Base-by-base conservation (phyloP, 2,113 vertebrate genomes). In the Garra rufa region DNA sequence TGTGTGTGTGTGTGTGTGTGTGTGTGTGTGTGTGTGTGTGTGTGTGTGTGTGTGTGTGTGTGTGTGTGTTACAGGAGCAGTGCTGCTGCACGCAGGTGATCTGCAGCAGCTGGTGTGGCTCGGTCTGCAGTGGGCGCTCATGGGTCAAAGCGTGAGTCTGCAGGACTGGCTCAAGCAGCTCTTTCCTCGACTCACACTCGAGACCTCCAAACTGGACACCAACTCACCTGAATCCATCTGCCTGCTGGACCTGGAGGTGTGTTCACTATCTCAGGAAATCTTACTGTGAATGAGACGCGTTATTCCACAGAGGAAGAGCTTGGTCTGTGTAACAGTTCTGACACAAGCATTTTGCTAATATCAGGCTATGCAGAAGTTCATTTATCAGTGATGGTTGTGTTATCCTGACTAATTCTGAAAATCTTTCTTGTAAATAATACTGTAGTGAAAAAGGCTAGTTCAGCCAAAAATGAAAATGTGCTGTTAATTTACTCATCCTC, bases 81-180 rank as follows among this genome's bases (percentile, higher is more conserved):
- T 99, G 90, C 86, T 95, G 69, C 88, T 95, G 77, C 95, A 98
- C 83, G 93, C 19, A 48, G 97, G 97, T 21, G 95, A 95, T 85
- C 92, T 99, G 81, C 98, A 99, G 89, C 96, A 98, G 85, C 93
- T 99, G 0, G 94, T 94, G 69, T 99, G 98, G 98, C 95, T 99
- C 89, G 97, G 97, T 4, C 92, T 99, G 71, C 97, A 98, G 82
- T 98, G 97, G 97, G 92, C 90, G 78, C 93, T 96, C 0, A 83
- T 95, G 91, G 92, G 90, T 28, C 85, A 94, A 9, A 92, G 93
- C 19, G 95, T 96, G 0, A 91, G 91, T 2, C 43, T 98, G 82
- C 93, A 95, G 76, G 95, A 96, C 76, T 99, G 98, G 97, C 89
- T 99, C 1, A 97, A 95, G 86, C 97, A 97, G 84, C 94, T 99